Conservation (phyloP, 1,140 invertebrate species). For the Pogonus chalceus region DNA sequence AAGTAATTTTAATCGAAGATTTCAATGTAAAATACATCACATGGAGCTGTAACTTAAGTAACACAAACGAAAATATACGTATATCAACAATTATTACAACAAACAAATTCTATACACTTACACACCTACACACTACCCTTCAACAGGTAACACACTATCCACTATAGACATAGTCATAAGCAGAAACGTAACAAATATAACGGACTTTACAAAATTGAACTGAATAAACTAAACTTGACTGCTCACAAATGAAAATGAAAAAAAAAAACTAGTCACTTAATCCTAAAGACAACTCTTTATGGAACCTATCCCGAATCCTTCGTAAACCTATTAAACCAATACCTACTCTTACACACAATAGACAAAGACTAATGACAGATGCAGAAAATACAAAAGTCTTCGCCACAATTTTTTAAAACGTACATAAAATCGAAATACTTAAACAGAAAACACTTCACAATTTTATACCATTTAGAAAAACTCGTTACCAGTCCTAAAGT, state of each 20-base stretch:
- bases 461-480: not conserved
- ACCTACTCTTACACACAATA: constrained; percentile 8
- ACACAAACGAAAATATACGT: constrained; percentile 19
- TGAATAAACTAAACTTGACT: not conserved
- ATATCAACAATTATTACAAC: constrained; percentile 1
- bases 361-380: constrained; percentile 6
- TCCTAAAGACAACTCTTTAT: constrained; percentile 16
- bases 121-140: constrained; percentile 15
- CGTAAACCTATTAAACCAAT: constrained; percentile 8
- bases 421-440: too few species aligned
- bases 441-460: not conserved
- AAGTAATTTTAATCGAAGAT: constrained; percentile 23
- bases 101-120: not conserved
- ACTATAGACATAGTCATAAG: not conserved
- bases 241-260: not conserved
- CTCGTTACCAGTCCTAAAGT: constrained; percentile 12
- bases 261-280: constrained; percentile 11
- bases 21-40: constrained; percentile 21
- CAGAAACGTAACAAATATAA: not conserved
- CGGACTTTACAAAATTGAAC: not conserved
- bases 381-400: constrained; percentile 12
- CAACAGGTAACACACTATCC: not conserved
- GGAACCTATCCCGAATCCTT: constrained; percentile 17
- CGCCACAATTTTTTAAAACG: constrained; percentile 12
- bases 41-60: constrained; percentile 22